Evolutionary conservation across 1,140 invertebrate species (phyloP).

Genomic region (Teleogryllus occipitalis): DNA sequence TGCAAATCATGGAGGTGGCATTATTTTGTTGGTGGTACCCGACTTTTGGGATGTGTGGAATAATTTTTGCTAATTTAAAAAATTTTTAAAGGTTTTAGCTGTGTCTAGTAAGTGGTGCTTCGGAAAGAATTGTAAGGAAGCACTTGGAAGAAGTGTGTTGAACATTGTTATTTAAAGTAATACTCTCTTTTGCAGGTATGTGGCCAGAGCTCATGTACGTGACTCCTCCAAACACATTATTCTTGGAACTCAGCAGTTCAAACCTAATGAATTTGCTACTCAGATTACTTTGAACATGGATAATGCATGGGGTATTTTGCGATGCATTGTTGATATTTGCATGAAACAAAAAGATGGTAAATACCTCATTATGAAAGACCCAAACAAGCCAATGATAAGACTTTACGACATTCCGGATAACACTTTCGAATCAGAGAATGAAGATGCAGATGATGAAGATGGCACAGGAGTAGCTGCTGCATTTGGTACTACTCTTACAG

Average conservation of each 20-base stretch:
- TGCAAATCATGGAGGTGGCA: too few relatives aligned
- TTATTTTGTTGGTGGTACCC: too few relatives aligned
- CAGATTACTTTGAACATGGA: constrained; percentile 99
- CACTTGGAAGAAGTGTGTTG: too few relatives aligned
- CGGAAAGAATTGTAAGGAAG: too few relatives aligned
- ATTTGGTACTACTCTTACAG: neutral
- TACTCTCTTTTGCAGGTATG: constrained; percentile 55
- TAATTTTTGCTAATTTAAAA: too few relatives aligned
- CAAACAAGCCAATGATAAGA: constrained; percentile 94
- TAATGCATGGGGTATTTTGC: constrained; percentile 97
- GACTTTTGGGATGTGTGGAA: too few relatives aligned
- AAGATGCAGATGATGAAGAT: constrained; percentile 83
- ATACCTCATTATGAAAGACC: constrained; percentile 99
- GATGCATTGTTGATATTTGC: constrained; percentile 95
- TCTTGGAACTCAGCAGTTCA: constrained; percentile 96
- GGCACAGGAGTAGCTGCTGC: neutral
- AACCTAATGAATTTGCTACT: constrained; percentile 94
- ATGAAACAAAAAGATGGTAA: constrained; percentile 96
- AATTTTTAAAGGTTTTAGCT: too few relatives aligned
- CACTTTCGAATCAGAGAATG: constrained; percentile 95
- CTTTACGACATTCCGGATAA: constrained; percentile 97
- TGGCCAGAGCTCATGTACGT: constrained; percentile 83
- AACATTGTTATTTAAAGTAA: too few relatives aligned
- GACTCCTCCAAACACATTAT: constrained; percentile 97
- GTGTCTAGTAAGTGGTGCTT: too few relatives aligned